Evolutionary conservation across 2,797 vertebrate genomes (phyloP).

Genomic region (Etheostoma nigrum): DNA sequence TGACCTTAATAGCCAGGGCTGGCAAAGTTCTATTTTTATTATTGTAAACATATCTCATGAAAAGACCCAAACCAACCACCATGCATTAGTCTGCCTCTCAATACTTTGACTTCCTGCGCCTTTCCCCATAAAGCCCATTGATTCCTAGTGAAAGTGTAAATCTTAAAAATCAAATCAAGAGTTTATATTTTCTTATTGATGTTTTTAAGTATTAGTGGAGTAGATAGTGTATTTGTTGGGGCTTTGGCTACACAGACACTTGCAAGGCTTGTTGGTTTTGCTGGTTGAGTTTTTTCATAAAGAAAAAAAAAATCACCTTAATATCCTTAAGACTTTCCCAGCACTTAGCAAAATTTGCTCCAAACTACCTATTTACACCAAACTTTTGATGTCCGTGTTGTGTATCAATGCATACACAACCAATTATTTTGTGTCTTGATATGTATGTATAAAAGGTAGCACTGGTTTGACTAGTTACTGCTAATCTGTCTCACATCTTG

Average conservation of each 20-base stretch:
- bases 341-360: background rate
- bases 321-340: background rate
- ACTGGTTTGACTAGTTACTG: background rate
- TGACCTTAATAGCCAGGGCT: background rate
- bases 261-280: background rate
- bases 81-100: background rate
- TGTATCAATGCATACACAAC: background rate
- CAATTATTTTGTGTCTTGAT: background rate
- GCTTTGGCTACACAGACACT: background rate
- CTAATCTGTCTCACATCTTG: constrained; percentile 7
- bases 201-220: background rate
- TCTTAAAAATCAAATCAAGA: background rate
- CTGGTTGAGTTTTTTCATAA: background rate
- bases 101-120: background rate
- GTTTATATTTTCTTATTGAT: background rate
- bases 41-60: background rate
- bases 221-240: background rate
- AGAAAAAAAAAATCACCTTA: background rate
- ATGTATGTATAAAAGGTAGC: background rate
- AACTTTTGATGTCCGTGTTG: background rate
- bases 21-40: background rate
- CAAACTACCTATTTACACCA: no score
- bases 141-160: background rate
- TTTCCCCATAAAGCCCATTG: background rate
- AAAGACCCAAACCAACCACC: background rate